Evolutionary conservation across 1,140 invertebrate species (phyloP).

Genomic region (Drosophila kurseongensis): DNA sequence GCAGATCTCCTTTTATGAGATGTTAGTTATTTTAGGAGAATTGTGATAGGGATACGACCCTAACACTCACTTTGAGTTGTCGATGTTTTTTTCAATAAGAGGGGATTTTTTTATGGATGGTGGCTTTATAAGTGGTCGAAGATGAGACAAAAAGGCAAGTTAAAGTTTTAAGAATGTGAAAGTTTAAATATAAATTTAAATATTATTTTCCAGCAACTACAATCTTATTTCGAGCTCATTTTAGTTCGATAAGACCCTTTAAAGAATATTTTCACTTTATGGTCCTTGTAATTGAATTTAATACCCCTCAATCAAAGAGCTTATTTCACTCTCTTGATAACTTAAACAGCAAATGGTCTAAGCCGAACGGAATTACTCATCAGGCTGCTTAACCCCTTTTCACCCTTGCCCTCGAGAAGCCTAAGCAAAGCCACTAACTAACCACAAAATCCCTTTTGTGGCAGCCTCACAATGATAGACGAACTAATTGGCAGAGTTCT

Average conservation of each 20-base stretch:
- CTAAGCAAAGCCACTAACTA: conserved; percentile 66
- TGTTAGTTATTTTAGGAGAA: conserved; percentile 34
- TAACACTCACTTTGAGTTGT: conserved; percentile 1
- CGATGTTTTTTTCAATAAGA: neutral
- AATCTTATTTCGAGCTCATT: no score
- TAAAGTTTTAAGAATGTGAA: no score
- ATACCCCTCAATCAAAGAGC: neutral
- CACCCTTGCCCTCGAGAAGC: conserved; percentile 7
- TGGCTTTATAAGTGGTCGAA: neutral
- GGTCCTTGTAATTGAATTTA: neutral
- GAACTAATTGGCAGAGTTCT: conserved; percentile 69
- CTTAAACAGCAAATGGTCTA: conserved; percentile 1
- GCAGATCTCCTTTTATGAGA: conserved; percentile 22
- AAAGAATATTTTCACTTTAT: neutral
- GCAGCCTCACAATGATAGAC: conserved; percentile 42
- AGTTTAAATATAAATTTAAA: no score
- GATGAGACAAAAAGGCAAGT: neutral
- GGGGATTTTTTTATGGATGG: neutral
- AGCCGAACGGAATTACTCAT: conserved; percentile 16
- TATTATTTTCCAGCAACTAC: no score
- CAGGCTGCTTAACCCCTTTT: conserved; percentile 20
- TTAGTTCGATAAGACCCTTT: neutral
- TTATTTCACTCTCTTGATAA: conserved; percentile 1
- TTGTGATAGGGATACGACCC: conserved; percentile 20
- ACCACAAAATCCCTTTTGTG: conserved; percentile 70